Base-by-base conservation (phyloP, 1,140 invertebrate genomes). In the Drosophila lini region DNA sequence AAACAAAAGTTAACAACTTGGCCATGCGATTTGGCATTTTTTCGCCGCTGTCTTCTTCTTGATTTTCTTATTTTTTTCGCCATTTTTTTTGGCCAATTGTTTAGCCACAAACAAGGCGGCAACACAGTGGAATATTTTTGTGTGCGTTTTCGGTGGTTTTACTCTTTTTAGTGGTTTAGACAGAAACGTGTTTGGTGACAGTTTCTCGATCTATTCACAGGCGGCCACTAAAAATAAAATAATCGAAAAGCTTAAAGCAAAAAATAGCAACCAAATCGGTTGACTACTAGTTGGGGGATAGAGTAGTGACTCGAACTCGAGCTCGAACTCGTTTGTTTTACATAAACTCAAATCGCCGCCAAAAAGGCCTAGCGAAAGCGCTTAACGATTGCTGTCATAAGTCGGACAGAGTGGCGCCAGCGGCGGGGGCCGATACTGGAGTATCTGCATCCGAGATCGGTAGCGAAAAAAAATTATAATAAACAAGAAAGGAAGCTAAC, bases 361-460 rank as follows among this genome's bases (percentile, higher is more conserved):
- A 79, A 80, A 79, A 78, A 77, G 70, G 82, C 82, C 82, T 86
- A 88, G 82, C 82, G 82, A 86, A 86, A 86, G 82, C 82, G 68
- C 42, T n/a, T 58, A 71, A 71, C 65, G 68, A 70, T 67, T 32
- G 48, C 57, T 67, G 38, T 82, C 63, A 81, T 69, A 82, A 83
- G 69, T 74, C 74, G 81, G 64, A 65, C 60, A 62, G 34, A 65
- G 65, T 77, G 79, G 82, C 79, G 82, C 82, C 82, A 80, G 13
- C 41, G 52, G 61, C 74, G 53, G 64, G 40, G 40, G 61, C 55
- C 41, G 57, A 32, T 44, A 32, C n/a, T 47, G 38, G 22, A 55
- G 53, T 52, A 76, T 57, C 62, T 77, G 56, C 62, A 76, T 59
- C 71, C 58, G 45, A 55, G 52, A 74, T 45, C 64, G 36, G 52